Evolutionary conservation across 2,113 vertebrate species (phyloP), one percentile per base, ranked within the genome.

Genomic region (Gorsachius goisagi): DNA sequence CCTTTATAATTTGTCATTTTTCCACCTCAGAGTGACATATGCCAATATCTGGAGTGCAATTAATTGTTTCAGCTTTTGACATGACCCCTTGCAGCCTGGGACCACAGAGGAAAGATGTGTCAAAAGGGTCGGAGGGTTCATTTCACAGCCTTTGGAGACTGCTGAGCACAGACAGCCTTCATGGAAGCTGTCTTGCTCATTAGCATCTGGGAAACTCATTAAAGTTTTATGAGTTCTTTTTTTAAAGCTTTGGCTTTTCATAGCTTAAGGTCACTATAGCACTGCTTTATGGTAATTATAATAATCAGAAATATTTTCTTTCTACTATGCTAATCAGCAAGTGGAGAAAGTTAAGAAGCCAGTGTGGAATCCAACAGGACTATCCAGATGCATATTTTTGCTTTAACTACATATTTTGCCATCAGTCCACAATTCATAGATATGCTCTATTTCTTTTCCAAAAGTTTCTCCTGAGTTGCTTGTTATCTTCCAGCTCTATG

Each of bases 171-270:
- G 79, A 59, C 2, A 50, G 14, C 50, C 39, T 84, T 53, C 13
- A 4, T 39, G 37, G 71, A 74, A 33, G 18, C 71, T 82, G 77
- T 9, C 67, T 50, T 74, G 23, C 62, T 96, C 3, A 0, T 93
- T 73, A 93, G 76, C 22, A 73, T 49, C 73, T 93, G 82, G n/a
- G 44, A 91, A 95, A 28, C 27, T 89, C 92, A 81, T 95, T 90
- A 87, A 78, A 44, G 32, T 35, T 76, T 93, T 62, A 85, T 52
- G 41, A 67, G 41, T 28, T 53, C 55, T 76, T 45, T 68, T 68
- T 68, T 67, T 44, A 82, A 64, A 78, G n/a, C 41, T 59, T 47
- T 52, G 44, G 20, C 45, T 33, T 66, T 30, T 75, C 44, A 14
- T 18, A 66, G 69, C 59, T 60, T 80, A 79, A 87, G 82, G 87